These are phyloP conservation scores for Tapirus indicus DNA, from an alignment of 2,797 vertebrate species.

Conservation along the genomic window DNA sequence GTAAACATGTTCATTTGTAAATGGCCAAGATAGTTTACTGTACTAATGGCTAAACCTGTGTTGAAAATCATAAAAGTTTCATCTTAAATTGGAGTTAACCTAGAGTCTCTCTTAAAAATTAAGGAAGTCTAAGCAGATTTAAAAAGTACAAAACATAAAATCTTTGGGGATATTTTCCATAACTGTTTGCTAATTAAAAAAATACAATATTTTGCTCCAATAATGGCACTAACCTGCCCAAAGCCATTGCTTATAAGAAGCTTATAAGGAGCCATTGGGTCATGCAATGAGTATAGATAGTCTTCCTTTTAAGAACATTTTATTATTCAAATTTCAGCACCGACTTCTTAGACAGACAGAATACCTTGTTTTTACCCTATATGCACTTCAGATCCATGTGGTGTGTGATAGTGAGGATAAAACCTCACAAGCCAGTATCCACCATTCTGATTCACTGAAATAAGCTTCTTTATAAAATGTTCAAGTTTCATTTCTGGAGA, in stretches of 20 bases:
- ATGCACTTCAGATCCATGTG: background rate
- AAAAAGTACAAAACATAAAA: background rate
- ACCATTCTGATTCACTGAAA: constrained; percentile 4
- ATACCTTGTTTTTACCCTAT: background rate
- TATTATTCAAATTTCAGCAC: background rate
- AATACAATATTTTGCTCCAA: background rate
- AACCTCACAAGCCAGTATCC: background rate
- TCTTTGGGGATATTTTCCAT: background rate
- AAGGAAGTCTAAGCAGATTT: constrained; percentile 8
- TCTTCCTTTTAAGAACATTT: background rate
- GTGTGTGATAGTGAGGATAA: background rate
- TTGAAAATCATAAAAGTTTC: constrained; percentile 9
- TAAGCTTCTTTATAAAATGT: background rate
- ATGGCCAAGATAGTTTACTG: background rate
- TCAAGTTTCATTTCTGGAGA: background rate
- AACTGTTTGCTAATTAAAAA: background rate
- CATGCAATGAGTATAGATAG: background rate
- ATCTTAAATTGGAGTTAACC: background rate
- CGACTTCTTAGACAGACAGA: background rate
- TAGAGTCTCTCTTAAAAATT: background rate
- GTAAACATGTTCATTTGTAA: background rate
- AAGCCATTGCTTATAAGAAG: background rate
- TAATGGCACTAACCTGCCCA: background rate
- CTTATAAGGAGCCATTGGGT: background rate
- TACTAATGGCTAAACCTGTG: background rate